phyloP scores from a whole-genome alignment of 2,797 vertebrate genomes.

The Mastacembelus armatus region DNA sequence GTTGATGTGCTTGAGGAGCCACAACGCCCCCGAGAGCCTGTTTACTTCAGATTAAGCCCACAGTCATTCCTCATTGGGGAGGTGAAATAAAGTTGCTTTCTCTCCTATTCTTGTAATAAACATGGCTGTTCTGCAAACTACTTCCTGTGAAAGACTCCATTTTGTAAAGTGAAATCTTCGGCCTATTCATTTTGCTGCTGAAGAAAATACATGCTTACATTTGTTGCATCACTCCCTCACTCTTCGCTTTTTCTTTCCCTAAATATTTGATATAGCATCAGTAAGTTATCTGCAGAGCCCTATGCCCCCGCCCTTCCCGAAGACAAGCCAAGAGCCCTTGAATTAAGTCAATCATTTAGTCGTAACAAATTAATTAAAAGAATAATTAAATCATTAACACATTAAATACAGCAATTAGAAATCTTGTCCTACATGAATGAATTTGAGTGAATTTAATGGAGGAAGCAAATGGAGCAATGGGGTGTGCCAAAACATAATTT shows the following conservation, averaged over 20 bases:
- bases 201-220: slow-evolving; percentile 1
- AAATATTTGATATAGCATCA: slow-evolving; percentile 58
- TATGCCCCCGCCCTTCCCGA: slow-evolving; percentile 57
- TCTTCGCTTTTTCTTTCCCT: slow-evolving; percentile 8
- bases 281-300: slow-evolving; percentile 62
- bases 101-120: slow-evolving; percentile 44
- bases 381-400: slow-evolving; percentile 89
- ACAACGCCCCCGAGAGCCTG: slow-evolving; percentile 52
- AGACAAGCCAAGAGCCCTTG: slow-evolving; percentile 81
- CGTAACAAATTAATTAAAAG: slow-evolving; percentile 89
- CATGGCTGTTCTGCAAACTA: slow-evolving; percentile 40
- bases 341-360: slow-evolving; percentile 88
- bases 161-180: slow-evolving; percentile 12
- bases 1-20: slow-evolving; percentile 66
- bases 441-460: slow-evolving; percentile 84
- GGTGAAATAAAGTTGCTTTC: slow-evolving; percentile 35
- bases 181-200: slow-evolving; percentile 13
- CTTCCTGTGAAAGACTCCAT: slow-evolving; percentile 9
- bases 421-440: slow-evolving; percentile 86
- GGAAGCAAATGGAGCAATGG: slow-evolving; percentile 79
- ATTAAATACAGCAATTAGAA: slow-evolving; percentile 87
- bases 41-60: slow-evolving; percentile 68
- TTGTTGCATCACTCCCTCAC: slow-evolving; percentile 15
- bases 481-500: slow-evolving; percentile 79
- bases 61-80: slow-evolving; percentile 64